Base-by-base conservation (phyloP, 2,888 invertebrate species). In the Nowickia ferox region DNA sequence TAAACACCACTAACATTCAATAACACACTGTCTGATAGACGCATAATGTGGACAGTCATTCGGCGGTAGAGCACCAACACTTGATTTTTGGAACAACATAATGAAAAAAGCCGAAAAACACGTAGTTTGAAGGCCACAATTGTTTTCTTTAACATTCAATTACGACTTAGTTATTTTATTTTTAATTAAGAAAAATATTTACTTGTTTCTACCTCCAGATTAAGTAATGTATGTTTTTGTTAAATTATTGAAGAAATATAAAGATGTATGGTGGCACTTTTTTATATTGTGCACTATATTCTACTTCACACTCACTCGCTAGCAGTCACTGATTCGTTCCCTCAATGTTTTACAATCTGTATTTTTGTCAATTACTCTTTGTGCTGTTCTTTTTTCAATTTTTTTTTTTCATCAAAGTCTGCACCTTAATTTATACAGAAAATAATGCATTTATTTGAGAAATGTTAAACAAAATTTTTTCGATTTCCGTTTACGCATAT, bases 401-500 rank as follows among this genome's bases (percentile, higher is more conserved):
- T 83, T 72, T 61, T 83, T 72, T 83, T 85, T 30, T 79, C 74
- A 46, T 71, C 65, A 80, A 79, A 66, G 83, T 80, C 86, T 86
- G 79, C 83, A 86, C 83, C 78, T 82, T 76, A 78, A 63, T 86
- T 72, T 65, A 57, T 15, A 38, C 46, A 46, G 15, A 63, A 76
- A 80, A 68, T 80, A 59, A 66, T 72, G 19, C 19, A 68, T 40
- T 71, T 66, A 66, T 46, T 55, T 72, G 22, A 19, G 59, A 66
- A 80, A 61, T 76, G 66, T 72, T 80, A 66, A n/a, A 42, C 15
- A 61, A 83, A 57, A 63, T 76, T 80, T 86, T 42, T 84, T 88
- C 4, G 74, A 72, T 82, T 86, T 88, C 55, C 86, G 87, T 84
- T 83, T 88, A 84, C 84, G 83, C 87, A 87, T 88, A 83, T 81